Evolutionary conservation across 2,888 invertebrate species (phyloP), one percentile per base, ranked within the genome.

Genomic region (Ormyrus pomaceus): DNA sequence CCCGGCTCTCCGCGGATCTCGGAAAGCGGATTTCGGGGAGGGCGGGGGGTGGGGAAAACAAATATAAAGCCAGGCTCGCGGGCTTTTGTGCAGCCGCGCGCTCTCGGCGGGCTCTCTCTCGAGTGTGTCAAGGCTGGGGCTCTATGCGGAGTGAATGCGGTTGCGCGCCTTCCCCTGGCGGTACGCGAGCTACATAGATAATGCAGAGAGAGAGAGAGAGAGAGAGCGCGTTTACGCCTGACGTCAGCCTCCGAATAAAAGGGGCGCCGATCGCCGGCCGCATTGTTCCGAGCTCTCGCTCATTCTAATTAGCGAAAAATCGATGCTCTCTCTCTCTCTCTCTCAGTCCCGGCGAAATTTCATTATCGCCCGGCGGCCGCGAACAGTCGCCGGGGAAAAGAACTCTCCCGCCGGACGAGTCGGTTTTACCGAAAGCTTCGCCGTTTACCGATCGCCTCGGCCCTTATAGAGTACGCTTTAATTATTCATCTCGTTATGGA

Each of bases 121-220:
- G 76, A 80, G 74, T 74, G 55, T 74, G 77, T 74, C 73, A 77
- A 77, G 80, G 77, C 73, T 81, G 74, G 70, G 61, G 77, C 66
- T 66, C 55, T 34, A 34, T 4, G 46, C 13, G 6, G 65, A 64
- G 80, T 59, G 80, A 77, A 77, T 53, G 80, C 71, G 76, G 72
- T 76, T 72, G 71, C 59, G 56, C 76, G 48, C 46, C 11, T 13
- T 55, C 64, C 46, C 55, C 64, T 6, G 6, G 6, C 48, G 0
- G 34, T 45, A 46, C 9, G 46, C 58, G n/a, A 7, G 7, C 34
- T 13, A 10, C 8, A 34, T 19, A 13, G 11, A 62, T 53, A 72
- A 74, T 45, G 19, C 19, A 13, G 51, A n/a, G 0, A 19, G 61
- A 64, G 10, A 46, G 6, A 46, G 13, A 51, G 13, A 51, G 51